Percentiles rank a stretch among this genome's conserved stretches.
Evolutionary conservation across 2,797 vertebrate genomes (phyloP).

Genomic region (Bradypus variegatus): DNA sequence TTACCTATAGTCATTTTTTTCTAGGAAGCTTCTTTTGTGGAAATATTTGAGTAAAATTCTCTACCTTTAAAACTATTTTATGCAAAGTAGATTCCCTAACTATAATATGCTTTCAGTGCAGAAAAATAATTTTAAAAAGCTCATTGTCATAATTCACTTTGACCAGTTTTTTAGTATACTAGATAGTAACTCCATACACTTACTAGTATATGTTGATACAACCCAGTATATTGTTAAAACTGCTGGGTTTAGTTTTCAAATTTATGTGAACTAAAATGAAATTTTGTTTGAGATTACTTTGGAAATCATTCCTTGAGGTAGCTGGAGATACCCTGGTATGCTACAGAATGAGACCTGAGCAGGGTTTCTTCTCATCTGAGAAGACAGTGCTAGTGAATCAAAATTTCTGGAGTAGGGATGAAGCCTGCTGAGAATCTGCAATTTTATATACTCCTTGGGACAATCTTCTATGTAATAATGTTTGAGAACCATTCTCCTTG

Average conservation of each 20-base stretch:
- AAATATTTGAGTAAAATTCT: not conserved
- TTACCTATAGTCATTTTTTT: not conserved
- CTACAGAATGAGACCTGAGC: not conserved
- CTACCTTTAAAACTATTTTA: not conserved
- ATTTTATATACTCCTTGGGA: not conserved
- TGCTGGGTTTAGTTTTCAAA: not conserved
- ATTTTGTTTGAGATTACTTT: not conserved
- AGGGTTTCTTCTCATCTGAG: not conserved
- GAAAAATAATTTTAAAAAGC: not conserved
- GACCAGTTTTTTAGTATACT: not conserved
- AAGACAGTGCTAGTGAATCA: not conserved
- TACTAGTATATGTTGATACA: not conserved
- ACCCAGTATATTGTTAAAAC: not conserved
- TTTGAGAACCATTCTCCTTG: not conserved
- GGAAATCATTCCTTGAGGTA: not conserved
- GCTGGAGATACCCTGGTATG: not conserved
- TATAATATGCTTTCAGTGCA: not conserved
- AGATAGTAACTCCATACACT: not conserved
- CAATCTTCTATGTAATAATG: not conserved
- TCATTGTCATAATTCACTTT: not conserved
- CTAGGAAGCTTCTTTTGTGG: not conserved
- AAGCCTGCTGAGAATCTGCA: not conserved
- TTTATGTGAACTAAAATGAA: not conserved
- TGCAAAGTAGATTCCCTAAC: not conserved
- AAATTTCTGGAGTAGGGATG: not conserved